These are phyloP conservation scores for Drepana arcuata DNA, from an alignment of 1,140 invertebrate genomes.

Conservation along the genomic window DNA sequence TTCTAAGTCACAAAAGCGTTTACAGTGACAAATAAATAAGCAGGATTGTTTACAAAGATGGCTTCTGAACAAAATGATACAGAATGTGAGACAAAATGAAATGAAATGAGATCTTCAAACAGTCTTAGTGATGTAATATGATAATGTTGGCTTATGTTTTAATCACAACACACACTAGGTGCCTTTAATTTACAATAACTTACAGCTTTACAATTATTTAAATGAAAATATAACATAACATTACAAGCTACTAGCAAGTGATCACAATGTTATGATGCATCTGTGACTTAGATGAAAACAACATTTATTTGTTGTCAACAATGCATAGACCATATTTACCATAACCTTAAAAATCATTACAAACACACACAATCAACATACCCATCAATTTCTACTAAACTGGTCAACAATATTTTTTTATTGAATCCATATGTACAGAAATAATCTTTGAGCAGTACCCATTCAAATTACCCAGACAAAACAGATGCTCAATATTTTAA, in stretches of 20 bases:
- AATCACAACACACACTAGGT: too few species aligned
- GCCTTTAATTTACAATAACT: too few species aligned
- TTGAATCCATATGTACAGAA: too few species aligned
- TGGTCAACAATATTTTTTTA: too few species aligned
- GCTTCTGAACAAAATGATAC: constrained; percentile 5
- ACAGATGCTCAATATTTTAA: constrained; percentile 20
- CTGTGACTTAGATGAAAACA: constrained; percentile 44
- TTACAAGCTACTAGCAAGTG: too few species aligned
- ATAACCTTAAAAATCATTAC: constrained; percentile 33
- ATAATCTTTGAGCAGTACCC: constrained; percentile 34
- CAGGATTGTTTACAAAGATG: background rate
- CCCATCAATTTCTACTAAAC: too few species aligned
- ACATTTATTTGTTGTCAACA: constrained; percentile 37
- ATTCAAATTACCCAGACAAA: constrained; percentile 16
- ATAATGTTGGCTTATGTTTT: background rate
- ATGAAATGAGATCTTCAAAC: constrained; percentile 39
- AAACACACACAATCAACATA: constrained; percentile 15
- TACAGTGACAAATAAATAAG: background rate
- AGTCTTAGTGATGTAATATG: constrained; percentile 18
- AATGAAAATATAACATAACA: too few species aligned
- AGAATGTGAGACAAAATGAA: constrained; percentile 19
- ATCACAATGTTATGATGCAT: too few species aligned
- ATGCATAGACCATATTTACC: constrained; percentile 24
- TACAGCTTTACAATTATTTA: too few species aligned
- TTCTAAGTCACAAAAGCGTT: constrained; percentile 52